Evolutionary conservation across 1,140 invertebrate species (phyloP), one percentile per base, ranked within the genome.

Genomic region (Andrena cerasifolii): DNA sequence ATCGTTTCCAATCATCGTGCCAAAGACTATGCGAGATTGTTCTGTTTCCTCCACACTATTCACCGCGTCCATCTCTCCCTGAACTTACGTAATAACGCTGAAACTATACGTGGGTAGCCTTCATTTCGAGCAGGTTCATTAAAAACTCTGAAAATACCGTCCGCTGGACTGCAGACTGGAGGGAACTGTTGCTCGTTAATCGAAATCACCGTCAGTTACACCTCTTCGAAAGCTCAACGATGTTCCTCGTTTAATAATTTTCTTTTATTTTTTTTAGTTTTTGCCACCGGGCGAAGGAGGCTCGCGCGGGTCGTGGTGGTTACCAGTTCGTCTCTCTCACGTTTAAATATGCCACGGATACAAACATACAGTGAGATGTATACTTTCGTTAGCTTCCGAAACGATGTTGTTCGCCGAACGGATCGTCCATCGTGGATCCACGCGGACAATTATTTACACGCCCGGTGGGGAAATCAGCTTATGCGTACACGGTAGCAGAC

Each of bases 341-440:
- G 62, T 53, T 65, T 74, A 74, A 74, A 65, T 53, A 73, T 31
- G 47, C 49, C 66, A 66, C 47, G 28, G 33, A 65, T 74, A 74
- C 61, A 66, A 74, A 74, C 71, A 74, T 66, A 74, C 47, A 74
- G 36, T 21, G 61, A 74, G 47, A 54, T 74, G 66, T 18, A 43
- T 43, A 49, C 43, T 43, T 24, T 12, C 26, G 53, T 18, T 18
- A 3, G 21, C 4, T 26, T 54, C 28, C 26, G 7, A n/a, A 28
- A 24, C 12, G 36, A 14, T 18, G 47, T 59, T 36, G 10, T 63
- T 36, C n/a, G 24, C 24, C 16, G 8, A 31, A 26, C 24, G 18
- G 2, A 16, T 18, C 43, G 45, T 49, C 56, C 8, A 47, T 71
- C 21, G 28, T 24, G 40, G 45, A 0, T 21, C 7, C 65, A 36